Evolutionary conservation across 64 coral and sea anemone genomes (phyloP).

Genomic region (Porites australiensis): DNA sequence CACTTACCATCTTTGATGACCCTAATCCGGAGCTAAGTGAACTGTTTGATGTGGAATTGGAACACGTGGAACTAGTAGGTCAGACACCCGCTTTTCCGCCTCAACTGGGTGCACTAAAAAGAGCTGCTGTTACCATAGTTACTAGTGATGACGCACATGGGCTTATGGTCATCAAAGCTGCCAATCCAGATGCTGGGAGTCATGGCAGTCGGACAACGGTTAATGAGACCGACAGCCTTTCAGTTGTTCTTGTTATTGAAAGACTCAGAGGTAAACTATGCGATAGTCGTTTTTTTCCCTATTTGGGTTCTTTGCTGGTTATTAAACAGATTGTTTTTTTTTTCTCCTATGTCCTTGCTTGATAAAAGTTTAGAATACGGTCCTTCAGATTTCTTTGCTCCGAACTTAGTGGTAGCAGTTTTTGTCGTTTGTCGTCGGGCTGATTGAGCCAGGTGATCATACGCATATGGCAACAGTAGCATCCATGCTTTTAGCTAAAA

Average conservation of each 20-base stretch:
- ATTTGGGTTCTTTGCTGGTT: too few relatives aligned
- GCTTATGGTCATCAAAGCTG: conserved; percentile 75
- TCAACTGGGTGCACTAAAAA: conserved; percentile 40
- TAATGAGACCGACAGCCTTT: conserved; percentile 54
- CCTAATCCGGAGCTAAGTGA: conserved; percentile 77
- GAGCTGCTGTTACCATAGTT: conserved; percentile 83
- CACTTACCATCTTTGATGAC: conserved; percentile 76
- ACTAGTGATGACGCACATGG: conserved; percentile 88
- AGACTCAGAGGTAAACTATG: conserved; percentile 79
- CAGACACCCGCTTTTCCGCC: conserved; percentile 42
- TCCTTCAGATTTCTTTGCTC: too few relatives aligned
- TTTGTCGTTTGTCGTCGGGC: too few relatives aligned
- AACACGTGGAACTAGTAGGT: conserved; percentile 71
- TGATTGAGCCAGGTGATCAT: too few relatives aligned
- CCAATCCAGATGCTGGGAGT: conserved; percentile 64
- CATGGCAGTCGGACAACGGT: conserved; percentile 64
- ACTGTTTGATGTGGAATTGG: conserved; percentile 75
- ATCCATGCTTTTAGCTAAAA: too few relatives aligned
- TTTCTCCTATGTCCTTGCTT: too few relatives aligned
- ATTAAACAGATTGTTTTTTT: too few relatives aligned
- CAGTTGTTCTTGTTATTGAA: conserved; percentile 64
- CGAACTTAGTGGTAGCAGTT: too few relatives aligned
- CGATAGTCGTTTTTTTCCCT: neutral
- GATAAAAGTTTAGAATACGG: too few relatives aligned
- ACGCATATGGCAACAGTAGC: too few relatives aligned